Evolutionary conservation across 2,113 vertebrate genomes (phyloP).

Genomic region (Candoia aspera): DNA sequence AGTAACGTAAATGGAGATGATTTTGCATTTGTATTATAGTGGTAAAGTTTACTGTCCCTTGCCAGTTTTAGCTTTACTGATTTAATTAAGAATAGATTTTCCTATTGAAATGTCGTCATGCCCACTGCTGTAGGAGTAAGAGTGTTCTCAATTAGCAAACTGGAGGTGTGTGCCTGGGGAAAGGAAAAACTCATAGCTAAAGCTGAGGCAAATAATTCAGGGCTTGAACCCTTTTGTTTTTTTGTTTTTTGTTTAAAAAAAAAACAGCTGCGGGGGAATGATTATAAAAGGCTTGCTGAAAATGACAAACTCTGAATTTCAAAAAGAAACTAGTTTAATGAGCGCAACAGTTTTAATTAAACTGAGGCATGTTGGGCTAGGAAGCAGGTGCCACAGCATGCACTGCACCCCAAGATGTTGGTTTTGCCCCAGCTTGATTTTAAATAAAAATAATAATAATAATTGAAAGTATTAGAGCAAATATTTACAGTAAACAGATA

Average conservation of each 20-base stretch:
- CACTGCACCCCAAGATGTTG: not conserved
- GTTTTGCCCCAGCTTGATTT: not conserved
- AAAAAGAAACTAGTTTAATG: not conserved
- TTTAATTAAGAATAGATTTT: conserved; percentile 23
- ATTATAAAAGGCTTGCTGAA: not conserved
- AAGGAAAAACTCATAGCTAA: not conserved
- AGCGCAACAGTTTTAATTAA: not conserved
- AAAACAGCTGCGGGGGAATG: not conserved
- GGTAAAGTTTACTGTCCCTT: not conserved
- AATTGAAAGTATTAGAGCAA: not conserved
- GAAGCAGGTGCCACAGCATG: not conserved
- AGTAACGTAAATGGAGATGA: not conserved
- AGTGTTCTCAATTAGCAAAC: conserved; percentile 9
- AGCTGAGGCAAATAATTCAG: not conserved
- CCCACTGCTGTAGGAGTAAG: not conserved
- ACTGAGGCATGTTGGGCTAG: not conserved
- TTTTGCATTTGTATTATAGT: not conserved
- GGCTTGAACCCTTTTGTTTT: not conserved
- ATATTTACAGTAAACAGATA: not conserved
- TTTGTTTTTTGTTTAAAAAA: not conserved
- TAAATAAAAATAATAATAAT: not conserved
- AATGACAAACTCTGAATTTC: not conserved
- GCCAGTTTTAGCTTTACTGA: not conserved
- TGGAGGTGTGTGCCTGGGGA: not conserved
- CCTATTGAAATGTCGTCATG: not conserved